Evolutionary conservation across 1,140 invertebrate species (phyloP).

Genomic region (Orius laevigatus): DNA sequence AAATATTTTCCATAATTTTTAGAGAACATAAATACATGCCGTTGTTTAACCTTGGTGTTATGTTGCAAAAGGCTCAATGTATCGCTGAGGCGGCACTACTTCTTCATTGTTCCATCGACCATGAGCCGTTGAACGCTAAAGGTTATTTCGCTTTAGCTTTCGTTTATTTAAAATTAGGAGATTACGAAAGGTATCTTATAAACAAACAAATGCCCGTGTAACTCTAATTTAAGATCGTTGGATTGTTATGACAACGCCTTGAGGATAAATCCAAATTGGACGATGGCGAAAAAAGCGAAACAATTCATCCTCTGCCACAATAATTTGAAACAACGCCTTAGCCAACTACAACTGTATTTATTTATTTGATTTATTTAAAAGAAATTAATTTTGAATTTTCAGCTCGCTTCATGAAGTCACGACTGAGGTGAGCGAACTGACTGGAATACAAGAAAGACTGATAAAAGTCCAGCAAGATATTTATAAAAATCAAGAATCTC

Average conservation of each 20-base stretch:
- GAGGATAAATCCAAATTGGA: conserved; percentile 38
- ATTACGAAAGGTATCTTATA: conserved; percentile 33
- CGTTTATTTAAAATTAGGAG: conserved; percentile 48
- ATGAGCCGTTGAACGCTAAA: conserved; percentile 49
- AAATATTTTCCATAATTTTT: conserved; percentile 4
- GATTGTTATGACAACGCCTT: conserved; percentile 53
- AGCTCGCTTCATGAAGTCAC: too few species aligned
- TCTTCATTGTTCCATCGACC: conserved; percentile 61
- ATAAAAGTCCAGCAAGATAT: background rate
- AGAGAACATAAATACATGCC: conserved; percentile 62
- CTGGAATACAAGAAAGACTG: background rate
- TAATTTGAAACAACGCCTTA: conserved; percentile 45
- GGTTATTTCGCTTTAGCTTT: conserved; percentile 66
- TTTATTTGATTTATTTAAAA: conserved; percentile 1
- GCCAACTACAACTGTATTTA: conserved; percentile 43
- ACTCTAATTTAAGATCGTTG: conserved; percentile 27
- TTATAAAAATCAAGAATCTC: conserved; percentile 4
- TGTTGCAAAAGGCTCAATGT: conserved; percentile 54
- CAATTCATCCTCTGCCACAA: conserved; percentile 51
- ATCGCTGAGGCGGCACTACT: conserved; percentile 64
- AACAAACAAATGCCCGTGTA: background rate
- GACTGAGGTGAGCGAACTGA: background rate
- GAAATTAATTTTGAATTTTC: background rate
- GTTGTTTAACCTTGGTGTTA: conserved; percentile 61
- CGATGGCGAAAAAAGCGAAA: conserved; percentile 37